Conservation (phyloP, 1,140 invertebrate species). For the Hylyphantes graminicola region DNA sequence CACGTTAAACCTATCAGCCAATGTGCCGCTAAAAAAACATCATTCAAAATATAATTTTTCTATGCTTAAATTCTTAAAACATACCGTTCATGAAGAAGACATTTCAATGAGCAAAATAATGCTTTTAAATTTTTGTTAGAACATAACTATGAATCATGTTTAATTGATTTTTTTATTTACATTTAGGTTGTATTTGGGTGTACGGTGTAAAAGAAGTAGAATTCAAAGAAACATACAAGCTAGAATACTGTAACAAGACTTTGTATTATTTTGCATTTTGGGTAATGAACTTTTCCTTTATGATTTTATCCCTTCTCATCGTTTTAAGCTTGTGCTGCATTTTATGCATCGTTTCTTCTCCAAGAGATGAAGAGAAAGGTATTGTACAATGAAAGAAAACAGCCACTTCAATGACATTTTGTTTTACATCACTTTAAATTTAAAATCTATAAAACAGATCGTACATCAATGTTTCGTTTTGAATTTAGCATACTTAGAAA, state of each 20-base stretch:
- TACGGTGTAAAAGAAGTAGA: constrained; percentile 79
- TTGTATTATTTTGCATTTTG: constrained; percentile 82
- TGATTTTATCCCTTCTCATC: constrained; percentile 69
- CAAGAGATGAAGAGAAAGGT: background rate
- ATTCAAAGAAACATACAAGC: constrained; percentile 72
- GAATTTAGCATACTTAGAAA: no score
- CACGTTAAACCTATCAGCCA: no score
- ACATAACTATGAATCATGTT: background rate
- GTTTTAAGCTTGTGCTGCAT: constrained; percentile 4
- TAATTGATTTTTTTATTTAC: background rate
- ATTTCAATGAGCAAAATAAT: no score
- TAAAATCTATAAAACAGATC: no score
- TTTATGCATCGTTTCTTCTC: constrained; percentile 11
- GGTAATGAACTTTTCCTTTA: constrained; percentile 75
- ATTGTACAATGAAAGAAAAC: no score
- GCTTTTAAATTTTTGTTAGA: background rate
- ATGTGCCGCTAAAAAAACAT: no score
- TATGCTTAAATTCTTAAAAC: no score
- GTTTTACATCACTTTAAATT: no score
- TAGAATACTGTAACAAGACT: constrained; percentile 78
- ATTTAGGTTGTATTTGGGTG: constrained; percentile 77
- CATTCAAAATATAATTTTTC: no score
- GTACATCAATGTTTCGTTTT: no score
- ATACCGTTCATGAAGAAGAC: no score
- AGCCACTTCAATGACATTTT: no score